A percentile compares a stretch with the other conserved stretches of the same genome.
Evolutionary conservation across 2,888 invertebrate species (phyloP).

Genomic region (Drosophila kuntzei): DNA sequence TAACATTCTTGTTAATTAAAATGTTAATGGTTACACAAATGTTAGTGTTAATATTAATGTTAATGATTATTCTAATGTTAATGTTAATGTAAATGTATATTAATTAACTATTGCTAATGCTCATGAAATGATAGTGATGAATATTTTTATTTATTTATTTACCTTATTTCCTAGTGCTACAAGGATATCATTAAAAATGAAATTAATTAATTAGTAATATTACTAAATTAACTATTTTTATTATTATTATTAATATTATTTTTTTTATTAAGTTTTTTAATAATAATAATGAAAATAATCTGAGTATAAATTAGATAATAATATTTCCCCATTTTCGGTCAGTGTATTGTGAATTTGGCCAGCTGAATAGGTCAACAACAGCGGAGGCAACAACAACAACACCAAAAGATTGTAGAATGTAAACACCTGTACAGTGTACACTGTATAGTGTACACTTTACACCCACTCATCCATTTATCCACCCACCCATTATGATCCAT

Average conservation of each 20-base stretch:
- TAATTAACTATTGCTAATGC: not conserved
- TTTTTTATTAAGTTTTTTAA: too few relatives aligned
- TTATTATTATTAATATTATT: too few relatives aligned
- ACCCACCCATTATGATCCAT: slow-evolving; percentile 20
- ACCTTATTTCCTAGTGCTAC: too few relatives aligned
- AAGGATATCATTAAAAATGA: too few relatives aligned
- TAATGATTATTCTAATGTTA: not conserved
- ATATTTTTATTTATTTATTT: too few relatives aligned
- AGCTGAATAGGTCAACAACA: slow-evolving; percentile 18
- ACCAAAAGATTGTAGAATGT: slow-evolving; percentile 17
- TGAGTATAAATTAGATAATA: not conserved
- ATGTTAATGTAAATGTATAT: not conserved
- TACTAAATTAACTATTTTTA: too few relatives aligned
- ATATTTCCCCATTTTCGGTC: not conserved
- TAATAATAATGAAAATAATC: not conserved
- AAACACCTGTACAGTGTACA: slow-evolving; percentile 40
- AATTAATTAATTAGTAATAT: too few relatives aligned
- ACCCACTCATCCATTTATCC: slow-evolving; percentile 38
- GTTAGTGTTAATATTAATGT: not conserved
- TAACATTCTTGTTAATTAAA: not conserved
- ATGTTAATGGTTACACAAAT: not conserved
- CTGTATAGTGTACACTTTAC: slow-evolving; percentile 5
- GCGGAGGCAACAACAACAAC: slow-evolving; percentile 1
- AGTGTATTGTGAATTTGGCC: slow-evolving; percentile 12
- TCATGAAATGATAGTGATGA: too few relatives aligned